Base-by-base conservation (phyloP, 2,888 invertebrate genomes). In the Eupithecia subumbrata region DNA sequence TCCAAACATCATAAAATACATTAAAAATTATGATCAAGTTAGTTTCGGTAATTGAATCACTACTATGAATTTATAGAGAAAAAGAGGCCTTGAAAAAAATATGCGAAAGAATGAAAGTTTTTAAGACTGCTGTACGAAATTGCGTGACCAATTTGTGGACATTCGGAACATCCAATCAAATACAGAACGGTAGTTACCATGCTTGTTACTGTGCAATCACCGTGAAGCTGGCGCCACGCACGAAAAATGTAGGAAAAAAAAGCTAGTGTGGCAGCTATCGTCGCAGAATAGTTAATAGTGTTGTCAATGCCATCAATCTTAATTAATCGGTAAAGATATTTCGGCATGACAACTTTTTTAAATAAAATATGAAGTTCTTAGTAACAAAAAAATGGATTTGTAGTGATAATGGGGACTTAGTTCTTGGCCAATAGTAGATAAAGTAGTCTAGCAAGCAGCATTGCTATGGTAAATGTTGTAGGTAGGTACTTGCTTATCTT, bases 171-270 rank as follows among this genome's bases (percentile, higher is more conserved):
- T 64, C 74, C 76, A 73, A 76, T 76, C 73, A 74, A 79, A 78
- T 78, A 78, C 63, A 72, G 63, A 76, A 77, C 76, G 76, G 79
- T 78, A 79, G 80, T 80, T 76, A 78, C 56, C 56, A 72, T 64
- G 75, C 76, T 74, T 73, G 76, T 77, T 78, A 75, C 40, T 69
- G 68, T 22, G 68, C 68, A 16, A 16, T 14, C 2, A 43, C 43
- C 68, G 68, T 45, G 43, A 68, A 68, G 68, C 16, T 40, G 68
- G 68, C 43, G 43, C 68, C 68, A 68, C 68, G 68, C 68, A 14
- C 68, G 43, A 68, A 45, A 68, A 45, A 7, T 22, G 52, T 12
- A 56, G 22, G 4, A 4, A n/a, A 56, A 56, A 56, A 56, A 22
- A 34, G 34, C 52, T 56, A 4, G 11, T 4, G 52, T 56, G 25